A percentile compares a stretch with the other conserved stretches of the same genome.
phyloP scores from a whole-genome alignment of 2,113 vertebrate species.

The Todiramphus chloris region DNA sequence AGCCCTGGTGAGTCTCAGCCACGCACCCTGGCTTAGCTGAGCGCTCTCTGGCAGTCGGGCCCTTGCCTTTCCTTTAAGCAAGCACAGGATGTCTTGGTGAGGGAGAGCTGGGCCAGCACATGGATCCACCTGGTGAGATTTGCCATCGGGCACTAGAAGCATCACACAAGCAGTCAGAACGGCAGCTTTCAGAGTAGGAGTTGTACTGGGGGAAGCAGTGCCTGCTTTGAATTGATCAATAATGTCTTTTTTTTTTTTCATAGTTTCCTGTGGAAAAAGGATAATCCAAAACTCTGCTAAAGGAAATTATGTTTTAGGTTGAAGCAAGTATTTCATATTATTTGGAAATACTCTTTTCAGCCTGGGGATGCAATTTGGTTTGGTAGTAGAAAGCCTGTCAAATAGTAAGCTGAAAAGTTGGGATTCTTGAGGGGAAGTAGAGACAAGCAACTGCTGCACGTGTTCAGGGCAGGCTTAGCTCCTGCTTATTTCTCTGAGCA shows the following conservation, averaged over 20 bases:
- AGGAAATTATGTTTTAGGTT: background rate
- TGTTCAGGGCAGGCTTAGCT: background rate
- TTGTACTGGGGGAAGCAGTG: background rate
- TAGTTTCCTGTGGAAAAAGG: background rate
- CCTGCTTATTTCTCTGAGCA: background rate
- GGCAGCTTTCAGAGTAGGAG: background rate
- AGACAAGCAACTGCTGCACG: background rate
- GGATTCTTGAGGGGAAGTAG: background rate
- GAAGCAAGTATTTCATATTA: background rate
- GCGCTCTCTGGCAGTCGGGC: background rate
- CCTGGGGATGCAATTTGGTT: background rate
- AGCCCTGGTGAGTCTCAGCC: background rate
- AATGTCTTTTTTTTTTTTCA: background rate
- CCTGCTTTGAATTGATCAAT: background rate
- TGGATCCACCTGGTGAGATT: background rate
- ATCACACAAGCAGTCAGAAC: background rate
- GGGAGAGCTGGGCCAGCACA: background rate
- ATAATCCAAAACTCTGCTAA: background rate
- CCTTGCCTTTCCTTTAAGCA: background rate
- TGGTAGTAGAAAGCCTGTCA: background rate
- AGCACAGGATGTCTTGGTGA: background rate
- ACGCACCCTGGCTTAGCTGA: fast-evolving
- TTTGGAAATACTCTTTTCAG: background rate
- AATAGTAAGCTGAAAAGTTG: background rate
- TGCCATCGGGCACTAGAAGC: background rate